A percentile compares a stretch with the other conserved stretches of the same genome.
phyloP scores from a whole-genome alignment of 2,888 invertebrate genomes.

The Calameuta pallipes region DNA sequence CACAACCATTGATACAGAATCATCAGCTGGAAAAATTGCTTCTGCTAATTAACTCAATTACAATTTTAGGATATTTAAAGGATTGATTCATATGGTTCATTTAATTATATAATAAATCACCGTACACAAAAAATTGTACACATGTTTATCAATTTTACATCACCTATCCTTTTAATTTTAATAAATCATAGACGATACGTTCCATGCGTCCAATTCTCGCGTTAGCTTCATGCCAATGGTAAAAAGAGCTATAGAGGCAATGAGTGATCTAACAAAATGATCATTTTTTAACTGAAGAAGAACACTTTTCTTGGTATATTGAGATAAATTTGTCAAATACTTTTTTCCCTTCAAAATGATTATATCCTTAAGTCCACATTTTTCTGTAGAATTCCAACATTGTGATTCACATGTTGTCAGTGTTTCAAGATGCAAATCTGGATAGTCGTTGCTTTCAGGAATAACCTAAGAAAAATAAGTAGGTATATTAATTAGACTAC shows the following conservation, averaged over 20 bases:
- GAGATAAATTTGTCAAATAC: not conserved
- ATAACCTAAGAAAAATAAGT: slow-evolving; percentile 40
- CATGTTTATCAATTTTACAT: not conserved
- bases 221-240: slow-evolving; percentile 1
- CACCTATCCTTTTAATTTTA: not conserved
- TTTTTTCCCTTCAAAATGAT: not conserved
- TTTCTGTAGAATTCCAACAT: not conserved
- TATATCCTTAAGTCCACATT: not conserved
- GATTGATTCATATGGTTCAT: not conserved
- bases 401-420: not conserved
- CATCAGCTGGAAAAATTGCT: not conserved
- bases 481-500: not conserved
- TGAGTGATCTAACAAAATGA: not conserved
- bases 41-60: not conserved
- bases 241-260: not conserved
- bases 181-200: not conserved
- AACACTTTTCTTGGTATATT: not conserved
- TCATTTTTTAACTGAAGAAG: not conserved
- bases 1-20: not conserved
- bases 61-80: not conserved
- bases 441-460: slow-evolving; percentile 57
- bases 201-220: not conserved
- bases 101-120: not conserved
- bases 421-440: slow-evolving; percentile 52
- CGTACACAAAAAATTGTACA: not conserved